Conservation (phyloP, 2,888 invertebrate genomes). For the Drosophila aldrichi region DNA sequence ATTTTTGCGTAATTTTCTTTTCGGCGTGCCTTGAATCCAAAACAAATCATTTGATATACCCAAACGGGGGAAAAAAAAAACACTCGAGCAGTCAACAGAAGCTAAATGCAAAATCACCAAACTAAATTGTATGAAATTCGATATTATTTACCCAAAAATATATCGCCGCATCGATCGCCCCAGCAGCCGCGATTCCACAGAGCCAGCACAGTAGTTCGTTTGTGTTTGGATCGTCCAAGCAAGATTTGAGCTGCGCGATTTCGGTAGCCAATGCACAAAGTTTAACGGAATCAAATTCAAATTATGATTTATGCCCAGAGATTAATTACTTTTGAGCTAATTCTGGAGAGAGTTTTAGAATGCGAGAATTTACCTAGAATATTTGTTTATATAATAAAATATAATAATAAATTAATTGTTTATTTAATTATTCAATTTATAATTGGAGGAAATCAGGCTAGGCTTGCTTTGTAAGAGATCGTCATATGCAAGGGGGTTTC, state of each 20-base stretch:
- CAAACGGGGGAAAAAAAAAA: background rate
- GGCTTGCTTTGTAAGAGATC: no score
- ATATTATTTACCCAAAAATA: constrained; percentile 50
- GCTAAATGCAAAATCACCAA: constrained; percentile 54
- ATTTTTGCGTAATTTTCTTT: constrained; percentile 41
- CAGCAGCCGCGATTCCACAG: background rate
- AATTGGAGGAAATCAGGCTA: no score
- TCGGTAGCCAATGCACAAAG: constrained; percentile 44
- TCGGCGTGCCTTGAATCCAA: constrained; percentile 23
- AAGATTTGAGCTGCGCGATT: constrained; percentile 22
- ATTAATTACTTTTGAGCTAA: background rate
- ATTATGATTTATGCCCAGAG: background rate
- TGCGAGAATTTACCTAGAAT: no score
- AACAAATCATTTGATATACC: constrained; percentile 45
- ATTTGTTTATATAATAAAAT: no score
- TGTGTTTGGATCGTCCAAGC: constrained; percentile 27
- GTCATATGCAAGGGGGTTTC: no score
- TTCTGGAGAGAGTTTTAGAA: background rate
- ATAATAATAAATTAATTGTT: no score
- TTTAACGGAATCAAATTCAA: constrained; percentile 28
- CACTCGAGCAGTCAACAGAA: constrained; percentile 67
- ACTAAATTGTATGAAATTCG: constrained; percentile 63
- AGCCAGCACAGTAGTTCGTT: constrained; percentile 45
- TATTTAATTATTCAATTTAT: no score
- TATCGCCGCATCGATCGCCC: constrained; percentile 19